phyloP scores from a whole-genome alignment of 2,113 vertebrate species.

The Collichthys lucidus region DNA sequence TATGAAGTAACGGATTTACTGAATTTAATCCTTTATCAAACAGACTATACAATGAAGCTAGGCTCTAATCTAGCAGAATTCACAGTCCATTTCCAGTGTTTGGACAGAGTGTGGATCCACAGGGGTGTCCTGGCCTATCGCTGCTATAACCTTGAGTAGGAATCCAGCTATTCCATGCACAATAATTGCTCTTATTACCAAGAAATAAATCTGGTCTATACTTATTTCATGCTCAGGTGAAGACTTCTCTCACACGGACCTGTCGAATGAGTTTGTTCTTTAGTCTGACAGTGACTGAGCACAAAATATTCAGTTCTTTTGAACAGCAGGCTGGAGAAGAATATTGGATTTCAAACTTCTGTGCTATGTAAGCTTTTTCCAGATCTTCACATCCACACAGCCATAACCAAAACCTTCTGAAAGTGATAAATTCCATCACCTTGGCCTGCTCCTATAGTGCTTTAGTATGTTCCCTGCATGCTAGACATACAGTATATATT shows the following conservation, averaged over 20 bases:
- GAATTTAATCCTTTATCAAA: constrained; percentile 80
- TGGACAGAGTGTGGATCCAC: constrained; percentile 71
- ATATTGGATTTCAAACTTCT: constrained; percentile 58
- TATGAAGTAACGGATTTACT: constrained; percentile 78
- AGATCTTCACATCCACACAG: constrained; percentile 70
- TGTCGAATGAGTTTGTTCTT: constrained; percentile 58
- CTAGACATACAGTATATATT: neutral
- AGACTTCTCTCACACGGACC: constrained; percentile 36
- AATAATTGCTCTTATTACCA: constrained; percentile 59
- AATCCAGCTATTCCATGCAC: constrained; percentile 51
- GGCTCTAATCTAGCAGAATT: constrained; percentile 75
- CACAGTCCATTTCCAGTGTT: constrained; percentile 75
- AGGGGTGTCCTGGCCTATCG: constrained; percentile 63
- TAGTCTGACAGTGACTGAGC: constrained; percentile 41
- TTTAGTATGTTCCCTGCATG: neutral
- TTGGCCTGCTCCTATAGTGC: neutral
- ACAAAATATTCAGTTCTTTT: constrained; percentile 44
- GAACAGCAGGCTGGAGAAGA: constrained; percentile 35
- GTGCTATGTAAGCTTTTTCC: constrained; percentile 68
- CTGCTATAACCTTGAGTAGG: constrained; percentile 76
- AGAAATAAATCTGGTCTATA: constrained; percentile 57
- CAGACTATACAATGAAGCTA: constrained; percentile 72
- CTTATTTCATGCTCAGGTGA: constrained; percentile 65
- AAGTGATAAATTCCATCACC: constrained; percentile 26
- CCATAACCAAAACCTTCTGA: constrained; percentile 30